phyloP scores from a whole-genome alignment of 2,113 vertebrate species.

The Gorilla gorilla region DNA sequence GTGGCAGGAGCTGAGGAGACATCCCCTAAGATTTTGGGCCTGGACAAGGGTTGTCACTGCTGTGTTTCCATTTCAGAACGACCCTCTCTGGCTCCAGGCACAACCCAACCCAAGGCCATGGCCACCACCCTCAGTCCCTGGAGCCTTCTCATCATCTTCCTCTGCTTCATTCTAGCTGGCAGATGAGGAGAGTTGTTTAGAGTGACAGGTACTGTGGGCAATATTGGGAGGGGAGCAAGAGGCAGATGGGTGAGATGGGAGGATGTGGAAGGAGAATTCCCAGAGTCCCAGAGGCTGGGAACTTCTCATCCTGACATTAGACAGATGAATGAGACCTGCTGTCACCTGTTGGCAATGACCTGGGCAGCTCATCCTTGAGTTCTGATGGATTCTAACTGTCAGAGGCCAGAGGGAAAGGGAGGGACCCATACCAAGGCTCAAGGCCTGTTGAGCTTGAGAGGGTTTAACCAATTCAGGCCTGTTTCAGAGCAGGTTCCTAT shows the following conservation, averaged over 20 bases:
- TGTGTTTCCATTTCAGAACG: background rate
- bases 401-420: accelerated
- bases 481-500: no score
- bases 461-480: background rate
- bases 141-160: accelerated
- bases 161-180: accelerated
- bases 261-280: background rate
- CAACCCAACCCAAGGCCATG: accelerated
- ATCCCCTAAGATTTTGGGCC: accelerated
- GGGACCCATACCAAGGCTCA: accelerated
- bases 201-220: background rate
- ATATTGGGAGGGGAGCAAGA: no score
- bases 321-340: no score
- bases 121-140: accelerated
- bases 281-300: accelerated
- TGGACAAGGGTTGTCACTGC: background rate
- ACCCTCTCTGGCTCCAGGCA: accelerated
- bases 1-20: background rate
- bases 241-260: background rate
- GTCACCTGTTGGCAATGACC: accelerated
- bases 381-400: background rate
- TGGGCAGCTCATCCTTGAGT: background rate
- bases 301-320: background rate
- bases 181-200: accelerated
- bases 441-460: no score